phyloP scores from a whole-genome alignment of 53 echinoderm and acorn worm species.

The Pentamera pediparva region DNA sequence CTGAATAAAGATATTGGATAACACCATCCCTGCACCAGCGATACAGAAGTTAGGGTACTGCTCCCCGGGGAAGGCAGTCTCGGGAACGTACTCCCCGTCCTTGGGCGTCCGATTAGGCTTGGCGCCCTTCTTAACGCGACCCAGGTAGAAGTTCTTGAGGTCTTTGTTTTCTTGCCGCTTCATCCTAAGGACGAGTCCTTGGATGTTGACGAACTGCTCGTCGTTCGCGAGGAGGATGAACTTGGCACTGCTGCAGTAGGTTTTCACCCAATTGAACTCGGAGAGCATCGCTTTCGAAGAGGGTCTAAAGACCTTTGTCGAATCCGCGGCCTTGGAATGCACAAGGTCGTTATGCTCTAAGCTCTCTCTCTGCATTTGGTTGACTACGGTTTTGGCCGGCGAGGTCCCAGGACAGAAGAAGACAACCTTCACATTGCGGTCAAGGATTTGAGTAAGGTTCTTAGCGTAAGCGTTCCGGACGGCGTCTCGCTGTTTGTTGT shows the following conservation, averaged over 20 bases:
- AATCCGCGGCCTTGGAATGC: conserved; percentile 51
- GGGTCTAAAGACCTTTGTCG: conserved; percentile 31
- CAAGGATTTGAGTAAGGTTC: conserved; percentile 15
- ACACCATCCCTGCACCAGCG: conserved; percentile 77
- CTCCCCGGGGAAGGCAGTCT: conserved; percentile 39
- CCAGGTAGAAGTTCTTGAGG: conserved; percentile 45
- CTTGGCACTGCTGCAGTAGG: conserved; percentile 51
- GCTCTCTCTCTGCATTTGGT: conserved; percentile 29
- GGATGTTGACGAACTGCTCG: conserved; percentile 61
- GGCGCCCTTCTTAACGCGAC: conserved; percentile 62
- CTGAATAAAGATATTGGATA: conserved; percentile 53
- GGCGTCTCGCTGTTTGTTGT: conserved; percentile 49
- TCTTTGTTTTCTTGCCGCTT: conserved; percentile 24
- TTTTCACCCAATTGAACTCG: conserved; percentile 65
- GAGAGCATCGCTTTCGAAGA: conserved; percentile 61
- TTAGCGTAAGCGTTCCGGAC: conserved; percentile 59
- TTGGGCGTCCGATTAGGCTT: conserved; percentile 45
- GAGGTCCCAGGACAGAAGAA: conserved; percentile 55
- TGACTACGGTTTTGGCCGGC: conserved; percentile 33
- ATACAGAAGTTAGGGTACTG: conserved; percentile 77
- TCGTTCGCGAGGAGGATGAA: conserved; percentile 70
- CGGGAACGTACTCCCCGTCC: conserved; percentile 53
- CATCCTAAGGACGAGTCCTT: conserved; percentile 46
- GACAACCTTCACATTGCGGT: conserved; percentile 34
- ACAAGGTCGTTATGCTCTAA: conserved; percentile 46